Percentiles rank a stretch among this genome's conserved stretches.
These are phyloP conservation scores for Leontocebus nigricollis DNA, from an alignment of 2,797 vertebrate genomes.

Conservation along the genomic window DNA sequence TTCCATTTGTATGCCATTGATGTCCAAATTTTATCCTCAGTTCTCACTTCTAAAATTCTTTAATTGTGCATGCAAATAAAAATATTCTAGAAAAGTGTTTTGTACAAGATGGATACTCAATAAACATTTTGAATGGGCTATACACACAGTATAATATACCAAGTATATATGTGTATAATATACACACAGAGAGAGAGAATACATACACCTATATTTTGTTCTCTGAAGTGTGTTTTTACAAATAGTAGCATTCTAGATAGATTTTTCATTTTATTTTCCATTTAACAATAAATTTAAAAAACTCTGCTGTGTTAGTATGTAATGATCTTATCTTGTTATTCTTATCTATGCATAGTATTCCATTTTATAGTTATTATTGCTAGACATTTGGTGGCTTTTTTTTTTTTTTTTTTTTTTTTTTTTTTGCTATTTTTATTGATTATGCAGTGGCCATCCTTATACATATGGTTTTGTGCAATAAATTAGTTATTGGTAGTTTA, in stretches of 20 bases:
- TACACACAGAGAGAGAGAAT: neutral
- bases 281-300: neutral
- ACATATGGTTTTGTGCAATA: neutral
- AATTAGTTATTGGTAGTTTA: neutral
- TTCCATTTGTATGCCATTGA: neutral
- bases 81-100: neutral
- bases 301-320: neutral
- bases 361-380: neutral
- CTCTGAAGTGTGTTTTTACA: neutral
- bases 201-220: neutral
- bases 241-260: neutral
- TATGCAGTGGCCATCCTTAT: neutral
- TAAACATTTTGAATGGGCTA: neutral
- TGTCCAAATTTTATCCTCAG: neutral
- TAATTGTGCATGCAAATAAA: neutral
- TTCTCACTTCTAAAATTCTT: neutral
- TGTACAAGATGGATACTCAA: neutral
- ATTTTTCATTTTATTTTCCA: neutral
- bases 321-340: neutral
- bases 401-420: neutral
- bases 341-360: neutral
- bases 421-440: neutral
- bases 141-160: neutral
- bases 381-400: neutral
- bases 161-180: neutral